phyloP scores from a whole-genome alignment of 2,888 invertebrate genomes.

The Euproctis similis region DNA sequence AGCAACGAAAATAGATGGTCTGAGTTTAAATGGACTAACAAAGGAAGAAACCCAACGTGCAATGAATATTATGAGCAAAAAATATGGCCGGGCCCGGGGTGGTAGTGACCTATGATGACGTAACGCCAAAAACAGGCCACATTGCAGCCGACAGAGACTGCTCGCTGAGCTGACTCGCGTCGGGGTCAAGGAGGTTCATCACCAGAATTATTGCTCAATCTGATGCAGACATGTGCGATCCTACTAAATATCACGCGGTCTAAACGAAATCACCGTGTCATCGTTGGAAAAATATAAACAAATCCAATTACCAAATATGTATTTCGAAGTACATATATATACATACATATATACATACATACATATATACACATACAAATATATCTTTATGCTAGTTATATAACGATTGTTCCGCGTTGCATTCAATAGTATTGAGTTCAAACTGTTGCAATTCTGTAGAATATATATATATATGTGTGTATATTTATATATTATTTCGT shows the following conservation, averaged over 20 bases:
- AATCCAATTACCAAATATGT: constrained; percentile 20
- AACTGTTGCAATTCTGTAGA: constrained; percentile 23
- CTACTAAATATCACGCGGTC: constrained; percentile 26
- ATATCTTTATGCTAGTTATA: too few species aligned
- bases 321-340: constrained; percentile 21
- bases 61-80: constrained; percentile 66
- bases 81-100: constrained; percentile 62
- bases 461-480: constrained; percentile 5
- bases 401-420: constrained; percentile 25
- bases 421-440: constrained; percentile 21
- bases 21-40: constrained; percentile 61
- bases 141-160: constrained; percentile 39
- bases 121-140: constrained; percentile 68
- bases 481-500: constrained; percentile 8
- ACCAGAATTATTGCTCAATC: constrained; percentile 53
- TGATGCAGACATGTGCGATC: constrained; percentile 37
- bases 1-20: constrained; percentile 53
- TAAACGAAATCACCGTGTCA: constrained; percentile 29
- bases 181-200: constrained; percentile 70
- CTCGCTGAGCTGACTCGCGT: constrained; percentile 14
- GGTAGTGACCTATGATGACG: constrained; percentile 73
- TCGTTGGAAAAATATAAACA: constrained; percentile 15
- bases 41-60: constrained; percentile 69
- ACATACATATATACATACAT: too few species aligned
- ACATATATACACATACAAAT: too few species aligned